A percentile compares a stretch with the other conserved stretches of the same genome.
Conservation (phyloP, 2,888 invertebrate species). For the Athripsodes cinereus region DNA sequence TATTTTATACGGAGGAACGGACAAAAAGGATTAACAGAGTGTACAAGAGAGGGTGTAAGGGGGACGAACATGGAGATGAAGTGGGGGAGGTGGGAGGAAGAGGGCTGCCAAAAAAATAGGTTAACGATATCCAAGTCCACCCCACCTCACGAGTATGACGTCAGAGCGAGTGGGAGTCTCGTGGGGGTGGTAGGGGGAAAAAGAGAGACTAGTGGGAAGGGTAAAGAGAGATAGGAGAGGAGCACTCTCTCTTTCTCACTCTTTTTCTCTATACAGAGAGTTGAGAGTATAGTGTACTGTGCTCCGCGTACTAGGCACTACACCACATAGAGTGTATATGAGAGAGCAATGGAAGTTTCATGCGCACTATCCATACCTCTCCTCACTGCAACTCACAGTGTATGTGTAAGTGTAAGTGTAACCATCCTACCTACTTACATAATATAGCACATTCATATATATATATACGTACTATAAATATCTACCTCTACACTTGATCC, state of each 20-base stretch:
- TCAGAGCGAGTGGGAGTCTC: not conserved
- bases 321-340: no score
- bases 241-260: no score
- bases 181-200: not conserved
- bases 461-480: no score
- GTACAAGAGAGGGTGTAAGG: slow-evolving; percentile 4
- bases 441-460: no score
- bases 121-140: slow-evolving; percentile 14
- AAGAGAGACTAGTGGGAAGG: no score
- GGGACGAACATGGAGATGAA: no score
- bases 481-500: no score
- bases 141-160: not conserved
- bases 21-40: not conserved
- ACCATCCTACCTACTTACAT: no score
- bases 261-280: not conserved
- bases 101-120: slow-evolving; percentile 7
- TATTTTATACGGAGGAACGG: not conserved
- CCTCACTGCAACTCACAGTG: not conserved
- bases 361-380: not conserved
- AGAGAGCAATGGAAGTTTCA: not conserved
- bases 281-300: not conserved
- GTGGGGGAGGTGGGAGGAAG: not conserved
- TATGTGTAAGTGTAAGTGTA: not conserved
- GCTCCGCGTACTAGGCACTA: no score
- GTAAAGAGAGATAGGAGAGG: not conserved